phyloP scores from a whole-genome alignment of 2,797 vertebrate species.

The Sebastes minor region DNA sequence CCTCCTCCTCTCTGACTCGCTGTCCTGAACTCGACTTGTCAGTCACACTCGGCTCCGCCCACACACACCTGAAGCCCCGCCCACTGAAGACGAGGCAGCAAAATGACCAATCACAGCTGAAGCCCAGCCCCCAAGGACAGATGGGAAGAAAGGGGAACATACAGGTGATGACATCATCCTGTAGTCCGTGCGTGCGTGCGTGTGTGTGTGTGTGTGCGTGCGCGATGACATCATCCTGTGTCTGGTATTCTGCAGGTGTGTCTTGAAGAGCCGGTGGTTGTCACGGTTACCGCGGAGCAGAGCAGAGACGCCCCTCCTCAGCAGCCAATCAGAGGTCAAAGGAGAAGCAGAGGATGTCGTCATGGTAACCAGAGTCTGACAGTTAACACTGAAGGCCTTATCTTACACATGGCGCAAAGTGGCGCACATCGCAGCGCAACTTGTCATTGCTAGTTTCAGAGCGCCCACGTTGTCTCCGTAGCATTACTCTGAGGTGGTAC shows the following conservation, averaged over 20 bases:
- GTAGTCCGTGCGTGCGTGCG: background rate
- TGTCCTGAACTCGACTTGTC: constrained; percentile 66
- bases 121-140: background rate
- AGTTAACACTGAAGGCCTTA: background rate
- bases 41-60: constrained; percentile 8
- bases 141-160: background rate
- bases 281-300: background rate
- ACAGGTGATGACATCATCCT: constrained; percentile 26
- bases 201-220: background rate
- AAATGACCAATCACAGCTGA: background rate
- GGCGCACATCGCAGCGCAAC: background rate
- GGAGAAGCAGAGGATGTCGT: background rate
- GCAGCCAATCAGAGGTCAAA: background rate
- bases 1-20: background rate
- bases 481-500: no score
- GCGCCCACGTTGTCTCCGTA: background rate
- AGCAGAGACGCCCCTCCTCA: background rate
- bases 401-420: background rate
- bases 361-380: background rate
- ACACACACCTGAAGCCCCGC: background rate
- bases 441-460: background rate
- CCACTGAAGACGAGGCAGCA: background rate
- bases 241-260: background rate
- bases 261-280: background rate
- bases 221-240: background rate